Evolutionary conservation across 2,113 vertebrate genomes (phyloP).

Genomic region (Paracyprichromis sp.): DNA sequence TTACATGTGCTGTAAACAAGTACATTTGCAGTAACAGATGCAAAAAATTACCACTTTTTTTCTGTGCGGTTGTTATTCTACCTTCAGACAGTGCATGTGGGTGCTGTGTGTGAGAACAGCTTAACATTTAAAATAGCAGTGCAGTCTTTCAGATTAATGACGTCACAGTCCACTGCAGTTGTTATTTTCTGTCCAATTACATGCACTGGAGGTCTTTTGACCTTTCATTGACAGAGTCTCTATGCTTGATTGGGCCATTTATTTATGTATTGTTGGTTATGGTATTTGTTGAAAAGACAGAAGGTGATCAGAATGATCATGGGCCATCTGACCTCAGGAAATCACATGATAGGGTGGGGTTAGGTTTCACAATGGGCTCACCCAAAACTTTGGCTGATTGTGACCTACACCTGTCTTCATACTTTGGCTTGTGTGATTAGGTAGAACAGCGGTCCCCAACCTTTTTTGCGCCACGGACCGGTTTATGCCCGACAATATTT

Average conservation of each 20-base stretch:
- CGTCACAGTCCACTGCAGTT: neutral
- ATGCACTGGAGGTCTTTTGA: neutral
- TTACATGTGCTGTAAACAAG: neutral
- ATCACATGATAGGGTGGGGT: neutral
- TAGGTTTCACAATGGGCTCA: neutral
- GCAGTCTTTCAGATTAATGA: neutral
- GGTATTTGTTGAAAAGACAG: neutral
- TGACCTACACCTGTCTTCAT: neutral
- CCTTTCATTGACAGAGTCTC: neutral
- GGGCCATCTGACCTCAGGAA: neutral
- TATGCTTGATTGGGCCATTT: neutral
- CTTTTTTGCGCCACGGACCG: too few species aligned
- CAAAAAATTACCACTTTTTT: neutral
- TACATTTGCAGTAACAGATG: neutral
- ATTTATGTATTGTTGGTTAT: neutral
- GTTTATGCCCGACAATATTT: too few species aligned
- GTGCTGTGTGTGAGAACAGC: neutral
- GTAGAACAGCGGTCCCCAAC: neutral
- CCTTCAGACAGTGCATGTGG: neutral
- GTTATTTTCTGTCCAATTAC: neutral
- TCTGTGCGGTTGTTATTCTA: neutral
- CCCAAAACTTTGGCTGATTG: neutral
- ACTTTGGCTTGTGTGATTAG: neutral
- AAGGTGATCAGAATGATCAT: neutral
- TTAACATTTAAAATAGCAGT: neutral